A percentile compares a stretch with the other conserved stretches of the same genome.
Conservation (phyloP, 2,888 invertebrate species). For the Polyploca ridens region DNA sequence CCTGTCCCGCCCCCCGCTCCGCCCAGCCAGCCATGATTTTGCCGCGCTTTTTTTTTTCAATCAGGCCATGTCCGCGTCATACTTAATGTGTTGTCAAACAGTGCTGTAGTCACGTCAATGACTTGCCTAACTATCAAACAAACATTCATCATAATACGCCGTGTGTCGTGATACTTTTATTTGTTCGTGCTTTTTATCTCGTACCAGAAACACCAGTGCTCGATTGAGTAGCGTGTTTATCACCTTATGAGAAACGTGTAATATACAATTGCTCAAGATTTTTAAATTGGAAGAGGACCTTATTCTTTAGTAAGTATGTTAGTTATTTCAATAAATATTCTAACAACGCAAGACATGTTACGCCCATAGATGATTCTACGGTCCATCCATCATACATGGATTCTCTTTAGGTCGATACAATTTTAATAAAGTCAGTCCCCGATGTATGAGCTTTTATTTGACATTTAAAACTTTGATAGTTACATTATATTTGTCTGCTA, state of each 20-base stretch:
- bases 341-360: no score
- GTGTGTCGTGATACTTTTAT: constrained; percentile 38
- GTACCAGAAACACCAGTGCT: constrained; percentile 30
- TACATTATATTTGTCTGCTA: no score
- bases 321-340: no score
- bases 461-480: no score
- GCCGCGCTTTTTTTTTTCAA: constrained; percentile 76
- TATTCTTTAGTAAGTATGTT: no score
- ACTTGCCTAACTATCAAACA: constrained; percentile 36
- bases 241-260: constrained; percentile 16
- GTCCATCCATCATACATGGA: no score
- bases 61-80: constrained; percentile 69
- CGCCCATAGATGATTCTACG: no score
- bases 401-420: no score
- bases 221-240: constrained; percentile 22
- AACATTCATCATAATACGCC: constrained; percentile 38
- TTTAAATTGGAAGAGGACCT: no score
- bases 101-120: constrained; percentile 56
- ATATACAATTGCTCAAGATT: no score
- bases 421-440: no score
- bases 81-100: constrained; percentile 78
- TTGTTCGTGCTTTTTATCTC: constrained; percentile 37
- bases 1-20: constrained; percentile 69
- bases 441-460: no score
- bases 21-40: constrained; percentile 78